Evolutionary conservation across 1,140 invertebrate species (phyloP).

Genomic region (Hyles euphorbiae): DNA sequence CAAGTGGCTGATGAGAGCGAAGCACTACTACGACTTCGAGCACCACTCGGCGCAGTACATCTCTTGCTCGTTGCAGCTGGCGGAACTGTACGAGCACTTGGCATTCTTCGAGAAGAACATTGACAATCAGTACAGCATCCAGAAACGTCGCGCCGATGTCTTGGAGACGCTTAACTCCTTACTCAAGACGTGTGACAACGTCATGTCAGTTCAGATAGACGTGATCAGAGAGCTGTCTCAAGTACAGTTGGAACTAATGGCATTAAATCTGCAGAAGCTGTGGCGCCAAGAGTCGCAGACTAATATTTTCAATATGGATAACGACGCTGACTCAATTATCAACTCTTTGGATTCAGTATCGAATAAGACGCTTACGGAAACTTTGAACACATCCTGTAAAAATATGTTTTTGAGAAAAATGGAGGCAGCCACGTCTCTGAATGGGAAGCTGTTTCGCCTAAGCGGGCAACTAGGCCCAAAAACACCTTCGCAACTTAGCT

Average conservation of each 20-base stretch:
- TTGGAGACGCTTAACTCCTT: slow-evolving; percentile 76
- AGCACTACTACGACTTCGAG: slow-evolving; percentile 81
- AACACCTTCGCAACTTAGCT: slow-evolving; percentile 48
- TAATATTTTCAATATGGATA: slow-evolving; percentile 51
- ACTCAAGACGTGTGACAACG: slow-evolving; percentile 57
- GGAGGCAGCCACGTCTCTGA: slow-evolving; percentile 60
- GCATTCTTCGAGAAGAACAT: slow-evolving; percentile 82
- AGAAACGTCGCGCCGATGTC: slow-evolving; percentile 82
- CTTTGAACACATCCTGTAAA: slow-evolving; percentile 50
- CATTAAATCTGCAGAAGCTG: slow-evolving; percentile 74
- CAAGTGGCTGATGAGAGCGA: slow-evolving; percentile 79
- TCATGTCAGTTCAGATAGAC: slow-evolving; percentile 63
- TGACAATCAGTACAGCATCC: slow-evolving; percentile 82
- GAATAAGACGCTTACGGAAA: slow-evolving; percentile 61
- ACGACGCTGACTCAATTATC: slow-evolving; percentile 54
- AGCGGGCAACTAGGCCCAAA: slow-evolving; percentile 43
- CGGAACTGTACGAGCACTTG: slow-evolving; percentile 80
- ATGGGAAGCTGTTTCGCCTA: slow-evolving; percentile 52
- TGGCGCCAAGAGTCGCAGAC: slow-evolving; percentile 63
- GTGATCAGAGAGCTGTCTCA: slow-evolving; percentile 66
- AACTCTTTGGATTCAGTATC: slow-evolving; percentile 56
- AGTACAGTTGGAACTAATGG: slow-evolving; percentile 77
- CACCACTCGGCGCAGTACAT: slow-evolving; percentile 82
- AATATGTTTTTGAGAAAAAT: slow-evolving; percentile 62
- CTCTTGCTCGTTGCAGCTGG: slow-evolving; percentile 81